Base-by-base conservation (phyloP, 2,113 vertebrate genomes). In the Ciconia boyciana region DNA sequence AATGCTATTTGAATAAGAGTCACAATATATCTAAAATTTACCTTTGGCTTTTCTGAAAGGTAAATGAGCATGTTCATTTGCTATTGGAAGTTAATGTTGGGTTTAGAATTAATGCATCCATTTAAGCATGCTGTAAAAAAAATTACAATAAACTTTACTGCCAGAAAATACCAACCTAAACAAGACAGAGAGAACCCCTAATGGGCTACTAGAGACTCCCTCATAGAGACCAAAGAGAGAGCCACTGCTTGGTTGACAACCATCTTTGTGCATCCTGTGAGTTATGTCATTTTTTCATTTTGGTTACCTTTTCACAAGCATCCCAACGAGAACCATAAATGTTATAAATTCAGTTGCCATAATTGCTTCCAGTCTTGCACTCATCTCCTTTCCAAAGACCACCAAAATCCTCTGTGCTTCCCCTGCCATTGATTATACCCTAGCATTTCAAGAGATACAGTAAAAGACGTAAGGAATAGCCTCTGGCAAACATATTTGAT, bases 281-380 rank as follows among this genome's bases (percentile, higher is more conserved):
- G 34, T n/a, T 18, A n/a, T 5, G 1, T 17, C 5, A 2, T 16
- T 58, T 48, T 70, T 60, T 60, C 1, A 1, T 24, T 31, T 36
- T 7, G 1, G 32, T 28, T 44, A 32, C 19, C 15, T 68, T 65
- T 60, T 26, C 44, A 44, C 20, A 61, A 12, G 10, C 52, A 32
- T 11, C 28, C 8, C 20, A 25, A 15, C 2, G 2, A 74, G 34
- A 83, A 41, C 10, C 24, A 21, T 16, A 51, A 61, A 31, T 8
- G 28, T 32, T 11, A 24, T 18, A 28, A 77, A 61, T 72, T 57
- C 36, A 21, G 15, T 34, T 48, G 36, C 36, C 2, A 0, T 16
- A 49, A 51, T 7, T 28, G 43, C 32, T 64, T 32, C 29, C 12
- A 76, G n/a, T 70, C 80, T 58, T 43, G 31, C 26, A 24, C 16